phyloP scores from a whole-genome alignment of 1,140 invertebrate species.

The Brachionus paranguensis region DNA sequence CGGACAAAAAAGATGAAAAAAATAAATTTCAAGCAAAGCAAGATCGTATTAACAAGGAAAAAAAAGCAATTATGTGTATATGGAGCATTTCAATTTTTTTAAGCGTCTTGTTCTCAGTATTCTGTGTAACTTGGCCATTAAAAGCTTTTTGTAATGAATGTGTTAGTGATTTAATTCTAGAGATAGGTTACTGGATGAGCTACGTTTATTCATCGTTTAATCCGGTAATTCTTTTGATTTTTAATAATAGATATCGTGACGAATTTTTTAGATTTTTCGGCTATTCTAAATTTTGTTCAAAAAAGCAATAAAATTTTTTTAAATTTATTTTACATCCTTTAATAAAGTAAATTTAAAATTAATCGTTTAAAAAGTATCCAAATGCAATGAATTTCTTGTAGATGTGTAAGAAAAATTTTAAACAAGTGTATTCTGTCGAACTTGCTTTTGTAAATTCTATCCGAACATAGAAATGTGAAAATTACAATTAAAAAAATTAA shows the following conservation, averaged over 20 bases:
- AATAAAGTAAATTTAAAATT: no score
- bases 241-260: constrained; percentile 2
- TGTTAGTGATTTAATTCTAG: constrained; percentile 9
- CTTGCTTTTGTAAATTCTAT: no score
- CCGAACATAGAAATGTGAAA: no score
- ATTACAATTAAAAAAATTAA: no score
- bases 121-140: constrained; percentile 19
- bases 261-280: neutral
- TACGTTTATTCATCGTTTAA: constrained; percentile 20
- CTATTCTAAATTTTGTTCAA: neutral
- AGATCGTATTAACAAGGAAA: neutral
- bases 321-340: no score
- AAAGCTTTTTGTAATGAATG: constrained; percentile 10
- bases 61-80: constrained; percentile 17
- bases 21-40: neutral
- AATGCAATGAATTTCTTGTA: no score
- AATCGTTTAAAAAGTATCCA: no score
- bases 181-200: constrained; percentile 27
- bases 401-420: no score
- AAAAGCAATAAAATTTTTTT: neutral
- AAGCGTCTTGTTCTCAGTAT: neutral
- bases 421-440: no score
- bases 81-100: constrained; percentile 15
- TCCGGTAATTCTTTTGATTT: neutral
- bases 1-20: neutral